These are phyloP conservation scores for Zosterops borbonicus DNA, from an alignment of 2,113 vertebrate species.

Conservation along the genomic window DNA sequence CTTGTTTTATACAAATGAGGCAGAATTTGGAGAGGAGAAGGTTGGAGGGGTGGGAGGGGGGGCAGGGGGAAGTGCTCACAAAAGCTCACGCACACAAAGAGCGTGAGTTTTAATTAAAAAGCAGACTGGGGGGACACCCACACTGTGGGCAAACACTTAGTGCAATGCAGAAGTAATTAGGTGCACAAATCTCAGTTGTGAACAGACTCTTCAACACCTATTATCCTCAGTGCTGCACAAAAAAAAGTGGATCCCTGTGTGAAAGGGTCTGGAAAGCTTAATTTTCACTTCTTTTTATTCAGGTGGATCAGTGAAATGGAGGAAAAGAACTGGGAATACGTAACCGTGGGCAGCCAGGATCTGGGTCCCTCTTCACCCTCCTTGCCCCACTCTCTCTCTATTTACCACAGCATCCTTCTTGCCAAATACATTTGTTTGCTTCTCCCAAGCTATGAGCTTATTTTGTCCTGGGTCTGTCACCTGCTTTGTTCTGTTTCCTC, in stretches of 20 bases:
- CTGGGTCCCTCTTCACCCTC: neutral
- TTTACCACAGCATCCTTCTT: neutral
- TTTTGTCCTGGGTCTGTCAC: neutral
- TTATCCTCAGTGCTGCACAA: neutral
- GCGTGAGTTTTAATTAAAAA: neutral
- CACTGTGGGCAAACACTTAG: neutral
- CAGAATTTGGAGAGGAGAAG: neutral
- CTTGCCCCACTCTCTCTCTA: neutral
- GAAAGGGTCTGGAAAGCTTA: neutral
- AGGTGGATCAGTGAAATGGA: neutral
- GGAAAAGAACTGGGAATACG: neutral
- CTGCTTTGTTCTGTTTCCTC: neutral
- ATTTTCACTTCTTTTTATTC: neutral
- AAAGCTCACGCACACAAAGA: rapidly evolving
- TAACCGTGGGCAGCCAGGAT: neutral
- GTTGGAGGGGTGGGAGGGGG: neutral
- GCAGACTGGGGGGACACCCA: neutral
- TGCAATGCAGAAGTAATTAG: neutral
- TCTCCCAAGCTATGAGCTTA: neutral
- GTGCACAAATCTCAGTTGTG: conserved; percentile 19
- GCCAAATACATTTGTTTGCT: neutral
- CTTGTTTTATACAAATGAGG: neutral
- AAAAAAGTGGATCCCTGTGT: neutral
- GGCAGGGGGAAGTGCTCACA: neutral
- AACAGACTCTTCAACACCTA: neutral